A percentile compares a stretch with the other conserved stretches of the same genome.
These are phyloP conservation scores for Oplegnathus fasciatus DNA, from an alignment of 2,113 vertebrate species.

Conservation along the genomic window DNA sequence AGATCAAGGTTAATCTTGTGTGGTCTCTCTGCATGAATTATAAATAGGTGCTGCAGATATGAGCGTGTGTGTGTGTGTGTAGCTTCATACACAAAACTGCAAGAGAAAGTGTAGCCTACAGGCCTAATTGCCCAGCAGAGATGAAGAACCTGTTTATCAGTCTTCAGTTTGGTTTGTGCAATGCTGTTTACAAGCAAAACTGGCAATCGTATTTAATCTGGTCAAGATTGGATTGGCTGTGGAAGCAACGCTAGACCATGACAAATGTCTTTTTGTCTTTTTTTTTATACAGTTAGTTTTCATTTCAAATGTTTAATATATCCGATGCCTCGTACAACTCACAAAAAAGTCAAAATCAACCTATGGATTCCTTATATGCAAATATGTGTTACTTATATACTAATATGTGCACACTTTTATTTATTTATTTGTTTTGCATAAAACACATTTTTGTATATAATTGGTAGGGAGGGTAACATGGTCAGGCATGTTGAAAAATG, in stretches of 20 bases:
- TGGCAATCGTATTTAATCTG: not conserved
- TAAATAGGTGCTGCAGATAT: constrained; percentile 42
- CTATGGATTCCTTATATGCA: not conserved
- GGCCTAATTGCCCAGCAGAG: constrained; percentile 17
- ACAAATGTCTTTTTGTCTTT: not conserved
- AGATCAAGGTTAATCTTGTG: constrained; percentile 64
- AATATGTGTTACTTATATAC: too few species aligned
- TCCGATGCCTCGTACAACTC: not conserved
- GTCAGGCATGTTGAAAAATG: too few species aligned
- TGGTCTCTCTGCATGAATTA: constrained; percentile 65
- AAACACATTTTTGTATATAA: not conserved
- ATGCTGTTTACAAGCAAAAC: not conserved
- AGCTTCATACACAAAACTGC: constrained; percentile 8
- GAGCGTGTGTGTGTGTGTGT: not conserved
- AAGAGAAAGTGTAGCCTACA: constrained; percentile 18
- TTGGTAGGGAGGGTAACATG: too few species aligned
- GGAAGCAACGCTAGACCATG: not conserved
- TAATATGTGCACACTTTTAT: not conserved
- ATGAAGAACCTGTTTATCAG: constrained; percentile 10
- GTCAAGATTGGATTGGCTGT: not conserved
- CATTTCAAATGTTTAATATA: not conserved
- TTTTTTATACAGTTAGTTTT: not conserved
- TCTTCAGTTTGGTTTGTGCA: constrained; percentile 22
- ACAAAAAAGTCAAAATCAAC: not conserved
- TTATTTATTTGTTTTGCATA: not conserved